These are phyloP conservation scores for Lates calcarifer DNA, from an alignment of 2,113 vertebrate genomes.

Conservation along the genomic window DNA sequence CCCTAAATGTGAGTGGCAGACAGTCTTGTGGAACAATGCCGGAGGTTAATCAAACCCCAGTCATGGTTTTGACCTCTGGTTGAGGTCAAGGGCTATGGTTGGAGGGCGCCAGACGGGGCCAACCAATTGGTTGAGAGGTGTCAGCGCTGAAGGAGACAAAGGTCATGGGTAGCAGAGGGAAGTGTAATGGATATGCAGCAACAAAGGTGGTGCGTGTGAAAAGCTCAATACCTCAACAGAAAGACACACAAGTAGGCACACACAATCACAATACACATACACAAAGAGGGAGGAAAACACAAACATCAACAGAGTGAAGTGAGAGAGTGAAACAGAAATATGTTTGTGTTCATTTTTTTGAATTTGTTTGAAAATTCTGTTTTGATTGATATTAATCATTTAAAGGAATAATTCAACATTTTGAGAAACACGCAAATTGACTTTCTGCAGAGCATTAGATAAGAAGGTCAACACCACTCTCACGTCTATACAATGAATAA, in stretches of 20 bases:
- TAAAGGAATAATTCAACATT: background rate
- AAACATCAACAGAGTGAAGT: background rate
- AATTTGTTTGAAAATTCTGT: background rate
- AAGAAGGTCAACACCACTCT: background rate
- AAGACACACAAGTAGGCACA: conserved; percentile 20
- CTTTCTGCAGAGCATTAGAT: background rate
- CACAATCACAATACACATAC: background rate
- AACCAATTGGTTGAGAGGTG: conserved; percentile 66
- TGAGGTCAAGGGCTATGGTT: conserved; percentile 74
- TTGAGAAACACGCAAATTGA: too few species aligned
- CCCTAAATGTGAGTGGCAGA: conserved; percentile 67
- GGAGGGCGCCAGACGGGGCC: conserved; percentile 63
- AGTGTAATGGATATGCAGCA: conserved; percentile 65
- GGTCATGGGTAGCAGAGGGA: conserved; percentile 58
- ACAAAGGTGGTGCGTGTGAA: conserved; percentile 48
- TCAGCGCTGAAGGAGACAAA: conserved; percentile 62
- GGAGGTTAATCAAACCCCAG: conserved; percentile 81
- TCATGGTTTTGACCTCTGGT: conserved; percentile 76
- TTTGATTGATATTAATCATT: background rate
- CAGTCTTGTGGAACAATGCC: conserved; percentile 66
- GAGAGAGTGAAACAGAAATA: background rate
- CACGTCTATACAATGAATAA: background rate
- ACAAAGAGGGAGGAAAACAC: background rate
- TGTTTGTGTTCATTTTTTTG: background rate
- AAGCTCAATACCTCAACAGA: conserved; percentile 29